Conservation (phyloP, 2,113 vertebrate species). For the Stomatorhinus ivindoensis region DNA sequence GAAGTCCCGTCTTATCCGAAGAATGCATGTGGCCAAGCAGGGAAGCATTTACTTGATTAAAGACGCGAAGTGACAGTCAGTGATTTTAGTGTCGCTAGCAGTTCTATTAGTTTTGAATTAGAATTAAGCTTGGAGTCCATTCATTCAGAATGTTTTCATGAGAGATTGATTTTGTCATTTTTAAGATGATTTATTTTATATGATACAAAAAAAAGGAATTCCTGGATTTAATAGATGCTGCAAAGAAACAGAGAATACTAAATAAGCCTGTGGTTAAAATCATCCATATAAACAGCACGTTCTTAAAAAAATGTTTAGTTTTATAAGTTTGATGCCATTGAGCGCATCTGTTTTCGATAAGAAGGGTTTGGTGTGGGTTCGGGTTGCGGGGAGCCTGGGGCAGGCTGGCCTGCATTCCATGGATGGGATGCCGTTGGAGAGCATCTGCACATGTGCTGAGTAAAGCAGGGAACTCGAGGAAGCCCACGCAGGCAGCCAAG, state of each 20-base stretch:
- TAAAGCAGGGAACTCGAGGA: background rate
- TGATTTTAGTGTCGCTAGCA: background rate
- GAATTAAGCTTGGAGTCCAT: background rate
- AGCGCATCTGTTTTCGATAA: background rate
- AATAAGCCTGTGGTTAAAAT: background rate
- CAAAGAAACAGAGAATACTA: background rate
- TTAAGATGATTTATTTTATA: background rate
- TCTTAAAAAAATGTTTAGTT: background rate
- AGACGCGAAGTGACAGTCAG: background rate
- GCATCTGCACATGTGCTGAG: background rate
- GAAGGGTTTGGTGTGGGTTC: background rate
- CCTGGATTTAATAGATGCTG: background rate
- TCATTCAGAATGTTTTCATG: background rate
- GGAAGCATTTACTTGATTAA: background rate
- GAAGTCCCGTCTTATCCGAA: background rate
- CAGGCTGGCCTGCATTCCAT: background rate
- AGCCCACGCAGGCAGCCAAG: background rate
- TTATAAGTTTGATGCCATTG: background rate
- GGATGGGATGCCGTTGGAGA: background rate
- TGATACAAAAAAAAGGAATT: background rate
- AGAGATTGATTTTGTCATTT: background rate
- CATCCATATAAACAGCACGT: background rate
- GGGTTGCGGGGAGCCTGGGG: background rate
- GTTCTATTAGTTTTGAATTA: background rate
- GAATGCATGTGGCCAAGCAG: background rate